Evolutionary conservation across 2,113 vertebrate genomes (phyloP).

Genomic region (Tauraco erythrolophus): DNA sequence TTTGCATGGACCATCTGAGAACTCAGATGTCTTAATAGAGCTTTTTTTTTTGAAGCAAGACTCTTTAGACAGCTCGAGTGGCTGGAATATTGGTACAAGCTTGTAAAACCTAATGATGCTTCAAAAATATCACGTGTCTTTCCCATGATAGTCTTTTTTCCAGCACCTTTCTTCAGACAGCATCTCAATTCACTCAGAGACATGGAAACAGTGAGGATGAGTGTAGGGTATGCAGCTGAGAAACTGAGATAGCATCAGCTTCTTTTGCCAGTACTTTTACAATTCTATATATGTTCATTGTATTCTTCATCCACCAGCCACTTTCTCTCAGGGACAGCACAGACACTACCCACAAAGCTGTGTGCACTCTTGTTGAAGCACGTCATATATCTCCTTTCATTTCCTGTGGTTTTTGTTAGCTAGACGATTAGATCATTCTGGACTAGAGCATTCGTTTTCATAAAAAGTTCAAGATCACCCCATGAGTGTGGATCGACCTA

Average conservation of each 20-base stretch:
- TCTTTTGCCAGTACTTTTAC: background rate
- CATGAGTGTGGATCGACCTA: background rate
- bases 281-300: background rate
- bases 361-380: background rate
- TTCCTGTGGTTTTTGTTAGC: background rate
- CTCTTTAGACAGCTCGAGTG: background rate
- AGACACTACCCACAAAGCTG: background rate
- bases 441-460: background rate
- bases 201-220: background rate
- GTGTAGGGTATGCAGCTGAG: background rate
- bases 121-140: background rate
- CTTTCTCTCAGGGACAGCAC: background rate
- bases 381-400: background rate
- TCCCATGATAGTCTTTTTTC: background rate
- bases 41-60: background rate
- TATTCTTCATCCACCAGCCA: background rate
- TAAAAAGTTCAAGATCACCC: constrained; percentile 6
- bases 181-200: background rate
- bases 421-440: background rate
- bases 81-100: background rate
- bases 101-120: background rate
- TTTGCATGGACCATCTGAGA: constrained; percentile 6
- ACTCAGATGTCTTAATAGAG: background rate
- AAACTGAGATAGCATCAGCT: background rate
- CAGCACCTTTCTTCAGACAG: background rate